Base-by-base conservation (phyloP, 1,140 invertebrate species). In the Arctopsyche grandis region DNA sequence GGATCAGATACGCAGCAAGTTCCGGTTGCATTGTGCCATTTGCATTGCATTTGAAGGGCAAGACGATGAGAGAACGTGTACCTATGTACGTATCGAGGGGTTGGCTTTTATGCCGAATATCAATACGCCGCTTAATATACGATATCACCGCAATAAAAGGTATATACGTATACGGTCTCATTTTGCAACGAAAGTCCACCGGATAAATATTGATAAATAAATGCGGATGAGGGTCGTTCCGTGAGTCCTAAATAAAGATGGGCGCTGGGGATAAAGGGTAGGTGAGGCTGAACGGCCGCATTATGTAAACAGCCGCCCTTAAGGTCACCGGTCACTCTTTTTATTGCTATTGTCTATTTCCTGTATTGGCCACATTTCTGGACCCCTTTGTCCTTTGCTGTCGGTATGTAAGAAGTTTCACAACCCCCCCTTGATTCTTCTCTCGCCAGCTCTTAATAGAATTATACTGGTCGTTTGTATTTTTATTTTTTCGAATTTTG, bases 211-310 rank as follows among this genome's bases (percentile, higher is more conserved):
- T 66, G 63, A 66, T 66, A 66, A 66, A 66, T 66, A 66, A 66
- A 66, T 66, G 63, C 63, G 63, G 24, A 19, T 22, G 63, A 66
- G 63, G 63, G 63, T 29, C 63, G 63, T 66, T 66, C 9, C 63
- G n/a, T 12, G 63, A 66, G 63, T 79, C 78, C 78, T 79, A 79
- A 79, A 79, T 73, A 79, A 79, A 79, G 78, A 79, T 79, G 52
- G 56, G 29, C 26, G 16, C 21, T 24, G 10, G 12, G 58, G 52
- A 74, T 69, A 79, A 46, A 75, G 69, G 71, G 71, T 74, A 46
- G 71, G 69, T 71, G 44, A 71, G 69, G 44, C 16, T 4, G 46
- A 74, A 74, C 12, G 71, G 24, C 71, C 46, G 29, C 75, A 76
- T 76, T 76, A 76, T 76, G 75, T 76, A 76, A 76, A 76, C 75